Evolutionary conservation across 2,797 vertebrate genomes (phyloP).

Genomic region (Adelosebastes latens): DNA sequence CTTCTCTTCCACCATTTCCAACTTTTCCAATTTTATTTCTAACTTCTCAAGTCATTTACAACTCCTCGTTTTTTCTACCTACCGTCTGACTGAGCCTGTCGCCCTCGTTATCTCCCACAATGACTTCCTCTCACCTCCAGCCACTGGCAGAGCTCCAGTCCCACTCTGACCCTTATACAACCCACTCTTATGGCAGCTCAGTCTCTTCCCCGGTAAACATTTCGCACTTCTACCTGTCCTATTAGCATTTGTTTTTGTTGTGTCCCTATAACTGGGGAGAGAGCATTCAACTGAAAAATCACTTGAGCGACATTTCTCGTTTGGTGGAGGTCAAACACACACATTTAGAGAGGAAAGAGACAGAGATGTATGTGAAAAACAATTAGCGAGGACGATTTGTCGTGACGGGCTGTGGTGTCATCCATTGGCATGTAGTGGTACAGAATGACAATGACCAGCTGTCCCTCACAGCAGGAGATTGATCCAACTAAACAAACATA

Average conservation of each 20-base stretch:
- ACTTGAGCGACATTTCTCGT: constrained; percentile 1
- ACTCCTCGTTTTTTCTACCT: background rate
- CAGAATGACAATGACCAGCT: background rate
- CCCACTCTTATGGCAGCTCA: background rate
- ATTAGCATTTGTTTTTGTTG: background rate
- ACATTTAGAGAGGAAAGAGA: background rate
- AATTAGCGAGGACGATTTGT: background rate
- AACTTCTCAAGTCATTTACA: constrained; percentile 6
- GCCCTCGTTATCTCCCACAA: constrained; percentile 4
- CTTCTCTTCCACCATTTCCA: background rate
- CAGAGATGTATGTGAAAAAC: background rate
- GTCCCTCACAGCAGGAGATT: background rate
- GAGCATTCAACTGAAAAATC: background rate
- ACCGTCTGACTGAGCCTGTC: background rate
- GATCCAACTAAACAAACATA: background rate
- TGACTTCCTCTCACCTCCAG: background rate
- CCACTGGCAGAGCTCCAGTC: background rate
- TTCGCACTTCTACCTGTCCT: background rate
- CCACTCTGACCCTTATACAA: background rate
- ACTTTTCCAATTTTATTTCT: constrained; percentile 35
- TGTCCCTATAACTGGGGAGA: background rate
- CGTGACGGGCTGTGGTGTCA: background rate
- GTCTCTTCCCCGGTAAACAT: background rate
- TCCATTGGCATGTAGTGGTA: background rate
- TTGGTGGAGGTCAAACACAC: background rate